Percentiles rank a stretch among this genome's conserved stretches.
Evolutionary conservation across 2,113 vertebrate genomes (phyloP).

Genomic region (Menura novaehollandiae): DNA sequence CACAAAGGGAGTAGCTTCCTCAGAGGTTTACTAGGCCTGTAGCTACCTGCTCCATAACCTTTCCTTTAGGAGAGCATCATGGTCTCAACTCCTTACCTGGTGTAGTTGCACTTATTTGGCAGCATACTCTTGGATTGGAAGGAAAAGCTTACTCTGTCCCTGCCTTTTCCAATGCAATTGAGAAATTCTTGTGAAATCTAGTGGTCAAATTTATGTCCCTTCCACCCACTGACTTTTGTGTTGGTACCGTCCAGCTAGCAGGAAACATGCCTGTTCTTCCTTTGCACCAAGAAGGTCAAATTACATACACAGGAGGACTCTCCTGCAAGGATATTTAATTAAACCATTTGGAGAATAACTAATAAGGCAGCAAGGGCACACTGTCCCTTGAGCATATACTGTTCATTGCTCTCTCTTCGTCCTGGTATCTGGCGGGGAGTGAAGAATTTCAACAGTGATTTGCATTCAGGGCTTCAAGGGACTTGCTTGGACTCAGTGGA

Average conservation of each 20-base stretch:
- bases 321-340: background rate
- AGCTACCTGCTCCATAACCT: background rate
- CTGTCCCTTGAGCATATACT: background rate
- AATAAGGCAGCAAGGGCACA: background rate
- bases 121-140: background rate
- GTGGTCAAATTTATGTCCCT: background rate
- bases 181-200: background rate
- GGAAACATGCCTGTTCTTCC: background rate
- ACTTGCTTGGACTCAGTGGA: background rate
- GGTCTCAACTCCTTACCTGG: background rate
- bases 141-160: background rate
- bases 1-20: background rate
- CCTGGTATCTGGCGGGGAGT: rapidly evolving
- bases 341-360: background rate
- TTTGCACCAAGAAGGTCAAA: background rate
- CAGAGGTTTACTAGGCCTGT: background rate
- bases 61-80: background rate
- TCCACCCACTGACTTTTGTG: background rate
- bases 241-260: background rate
- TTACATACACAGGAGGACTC: background rate
- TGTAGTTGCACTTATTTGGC: background rate
- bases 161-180: background rate
- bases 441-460: background rate
- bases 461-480: background rate
- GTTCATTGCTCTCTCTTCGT: background rate